Conservation (phyloP, 1,140 invertebrate genomes). For the Trichonephila inaurata region DNA sequence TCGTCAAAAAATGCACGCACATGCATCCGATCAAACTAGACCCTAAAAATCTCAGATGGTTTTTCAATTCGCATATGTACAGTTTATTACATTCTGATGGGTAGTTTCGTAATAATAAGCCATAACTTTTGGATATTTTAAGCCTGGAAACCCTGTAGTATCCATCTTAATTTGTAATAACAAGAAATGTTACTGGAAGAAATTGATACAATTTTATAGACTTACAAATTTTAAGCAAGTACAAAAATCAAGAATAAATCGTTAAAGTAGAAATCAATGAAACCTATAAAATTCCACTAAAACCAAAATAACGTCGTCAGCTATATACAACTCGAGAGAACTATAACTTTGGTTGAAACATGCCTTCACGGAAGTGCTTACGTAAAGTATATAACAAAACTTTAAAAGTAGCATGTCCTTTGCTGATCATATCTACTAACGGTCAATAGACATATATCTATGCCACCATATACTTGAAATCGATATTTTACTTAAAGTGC, state of each 20-base stretch:
- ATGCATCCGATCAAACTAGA: no score
- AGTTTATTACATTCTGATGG: no score
- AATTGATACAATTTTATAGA: not conserved
- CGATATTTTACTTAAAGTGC: conserved; percentile 60
- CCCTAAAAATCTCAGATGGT: no score
- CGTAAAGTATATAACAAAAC: not conserved
- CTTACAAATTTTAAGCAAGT: not conserved
- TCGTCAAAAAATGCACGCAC: no score
- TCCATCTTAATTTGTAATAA: not conserved
- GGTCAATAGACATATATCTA: conserved; percentile 11
- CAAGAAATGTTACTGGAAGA: not conserved
- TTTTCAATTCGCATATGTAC: no score
- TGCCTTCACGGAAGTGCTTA: not conserved
- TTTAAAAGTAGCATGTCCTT: not conserved
- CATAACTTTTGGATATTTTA: no score
- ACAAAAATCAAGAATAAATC: not conserved
- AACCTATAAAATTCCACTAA: not conserved
- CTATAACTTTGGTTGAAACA: not conserved
- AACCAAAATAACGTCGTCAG: not conserved
- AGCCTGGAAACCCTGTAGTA: not conserved
- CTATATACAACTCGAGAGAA: not conserved
- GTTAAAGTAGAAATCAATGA: not conserved
- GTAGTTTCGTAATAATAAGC: no score
- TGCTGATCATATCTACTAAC: conserved; percentile 8
- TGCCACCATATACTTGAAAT: conserved; percentile 22